Base-by-base conservation (phyloP, 2,888 invertebrate species). In the Ischnus inquisitorius region DNA sequence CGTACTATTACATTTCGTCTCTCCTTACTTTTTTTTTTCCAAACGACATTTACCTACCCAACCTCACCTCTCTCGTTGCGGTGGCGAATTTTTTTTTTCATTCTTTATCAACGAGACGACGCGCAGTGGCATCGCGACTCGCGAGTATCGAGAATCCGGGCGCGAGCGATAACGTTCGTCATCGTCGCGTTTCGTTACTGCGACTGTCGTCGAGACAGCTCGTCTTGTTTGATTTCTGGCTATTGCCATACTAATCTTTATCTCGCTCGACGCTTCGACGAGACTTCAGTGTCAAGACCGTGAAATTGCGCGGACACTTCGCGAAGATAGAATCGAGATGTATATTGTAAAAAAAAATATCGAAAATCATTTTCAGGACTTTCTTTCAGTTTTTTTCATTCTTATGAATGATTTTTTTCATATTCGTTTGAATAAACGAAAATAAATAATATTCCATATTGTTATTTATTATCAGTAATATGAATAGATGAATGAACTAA, bases 141-240 rank as follows among this genome's bases (percentile, higher is more conserved):
- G 77, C 57, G 54, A 14, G 16, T n/a, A 12, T 43, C 43, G 46
- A 68, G 41, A 41, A 22, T 16, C 25, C 19, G 22, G 54, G 0
- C 28, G 19, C 68, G 16, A 8, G 41, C 41, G 75, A 71, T 77
- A 71, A 82, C 76, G 62, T 22, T 34, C 34, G 68, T 8, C 72
- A 14, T 72, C 41, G 16, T 72, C 72, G 72, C 51, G 41, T 51
- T 76, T 69, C 39, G 54, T 54, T 76, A 48, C 25, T 19, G 28
- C 3, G 67, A 43, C 67, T 43, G 54, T 57, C 60, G 74, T 43
- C 28, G 71, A 43, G 69, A 57, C 54, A 46, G 54, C 60, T 65
- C 65, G 43, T 76, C 75, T 82, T 69, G 46, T 54, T 77, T 77
- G 65, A 77, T 77, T 82, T 77, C 39, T 77, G 48, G 22, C 54